Base-by-base conservation (phyloP, 30 jellyfish, hydroid and myxozoan species). In the Calvadosia cruxmelitensis region DNA sequence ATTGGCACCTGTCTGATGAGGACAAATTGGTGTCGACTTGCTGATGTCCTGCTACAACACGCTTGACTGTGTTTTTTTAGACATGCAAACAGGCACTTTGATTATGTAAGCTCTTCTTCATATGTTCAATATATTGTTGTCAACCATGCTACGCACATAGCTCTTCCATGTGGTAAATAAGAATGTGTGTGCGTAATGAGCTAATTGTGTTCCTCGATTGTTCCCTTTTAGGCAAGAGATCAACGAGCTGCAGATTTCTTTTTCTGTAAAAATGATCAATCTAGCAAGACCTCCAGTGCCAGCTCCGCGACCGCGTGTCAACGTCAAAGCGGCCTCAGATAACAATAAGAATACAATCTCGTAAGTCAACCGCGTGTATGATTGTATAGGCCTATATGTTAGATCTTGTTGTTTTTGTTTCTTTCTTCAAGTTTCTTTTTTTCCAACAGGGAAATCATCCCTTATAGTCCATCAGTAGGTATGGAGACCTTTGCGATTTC, bases 231-330 rank as follows among this genome's bases (percentile, higher is more conserved):
- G 91, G 23, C 70, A 69, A 49, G 91, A 68, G 33, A 73, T 78
- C 15, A 78, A 78, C 29, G 91, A 78, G 0, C 42, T 78, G 66
- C 69, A 78, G 57, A 3, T 78, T n/a, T 50, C 91, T 25, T 78
- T 68, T 33, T 73, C 77, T 24, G 77, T 78, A 10, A 81, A 78
- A 3, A 13, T 48, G 0, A 24, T 69, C 20, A 72, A 26, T 53
- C 48, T 69, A 48, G 70, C 67, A 3, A 34, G 66, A 27, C 36
- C 50, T 29, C 68, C 68, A 0, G 1, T 69, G 15, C 91, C 91
- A 31, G 69, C 52, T 3, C 72, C 91, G 0, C 51, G 52, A 20
- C 65, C 79, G 25, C 27, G 64, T 7, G 67, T 29, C 30, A 69
- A 66, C 63, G 63, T 78, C 25, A 78, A 69, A 27, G 91, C 69